These are phyloP conservation scores for Penaeus chinensis DNA, from an alignment of 1,140 invertebrate species.

Conservation along the genomic window DNA sequence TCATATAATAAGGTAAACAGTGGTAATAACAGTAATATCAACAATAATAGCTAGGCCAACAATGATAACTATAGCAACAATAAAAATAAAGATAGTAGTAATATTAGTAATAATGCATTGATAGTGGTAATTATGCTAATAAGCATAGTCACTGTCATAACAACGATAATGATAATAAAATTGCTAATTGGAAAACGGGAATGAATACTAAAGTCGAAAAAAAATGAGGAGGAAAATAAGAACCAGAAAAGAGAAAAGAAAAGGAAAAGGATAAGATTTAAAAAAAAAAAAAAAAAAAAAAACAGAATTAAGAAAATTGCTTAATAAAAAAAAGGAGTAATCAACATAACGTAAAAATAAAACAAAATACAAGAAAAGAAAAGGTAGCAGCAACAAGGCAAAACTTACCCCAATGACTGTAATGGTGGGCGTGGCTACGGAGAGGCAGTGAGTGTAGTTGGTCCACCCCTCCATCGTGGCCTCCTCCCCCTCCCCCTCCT, in stretches of 20 bases:
- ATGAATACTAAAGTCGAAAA: not conserved
- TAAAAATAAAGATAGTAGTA: no score
- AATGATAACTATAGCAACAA: not conserved
- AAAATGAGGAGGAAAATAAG: not conserved
- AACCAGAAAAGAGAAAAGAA: not conserved
- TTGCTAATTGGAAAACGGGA: not conserved
- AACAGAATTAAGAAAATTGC: no score
- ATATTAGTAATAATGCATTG: no score
- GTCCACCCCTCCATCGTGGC: slow-evolving; percentile 21
- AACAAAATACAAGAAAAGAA: no score
- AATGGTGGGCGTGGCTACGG: slow-evolving; percentile 26
- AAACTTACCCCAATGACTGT: slow-evolving; percentile 37
- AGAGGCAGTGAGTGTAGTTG: slow-evolving; percentile 27
- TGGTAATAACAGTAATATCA: not conserved
- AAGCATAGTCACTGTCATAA: no score
- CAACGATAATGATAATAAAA: no score
- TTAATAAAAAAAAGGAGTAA: no score
- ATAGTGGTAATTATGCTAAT: no score
- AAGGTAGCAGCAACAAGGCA: not conserved
- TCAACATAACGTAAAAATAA: no score
- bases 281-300: no score
- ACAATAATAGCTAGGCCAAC: not conserved
- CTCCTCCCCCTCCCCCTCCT: not conserved
- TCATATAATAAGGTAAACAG: not conserved
- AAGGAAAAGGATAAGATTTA: no score